Evolutionary conservation across 2,888 invertebrate species (phyloP).

Genomic region (Nipponacmea schrenckii): DNA sequence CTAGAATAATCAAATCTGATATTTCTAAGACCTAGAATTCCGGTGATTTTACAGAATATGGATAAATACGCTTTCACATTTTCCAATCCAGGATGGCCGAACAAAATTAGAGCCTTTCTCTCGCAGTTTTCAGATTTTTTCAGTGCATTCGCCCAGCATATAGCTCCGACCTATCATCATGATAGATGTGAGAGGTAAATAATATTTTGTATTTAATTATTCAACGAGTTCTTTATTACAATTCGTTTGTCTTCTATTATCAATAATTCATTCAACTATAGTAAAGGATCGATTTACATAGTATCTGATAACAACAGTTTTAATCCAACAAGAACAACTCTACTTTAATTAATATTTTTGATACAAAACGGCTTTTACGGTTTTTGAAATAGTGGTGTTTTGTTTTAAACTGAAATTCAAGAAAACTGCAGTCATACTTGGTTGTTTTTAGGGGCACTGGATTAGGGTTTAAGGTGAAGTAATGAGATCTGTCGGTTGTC

Average conservation of each 20-base stretch:
- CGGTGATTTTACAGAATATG: slow-evolving; percentile 18
- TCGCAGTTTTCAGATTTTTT: slow-evolving; percentile 86
- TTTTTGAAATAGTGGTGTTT: too few species aligned
- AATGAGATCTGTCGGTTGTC: too few species aligned
- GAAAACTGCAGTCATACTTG: too few species aligned
- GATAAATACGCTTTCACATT: slow-evolving; percentile 52
- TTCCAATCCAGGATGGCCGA: slow-evolving; percentile 61
- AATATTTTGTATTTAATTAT: background rate
- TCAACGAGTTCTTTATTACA: background rate
- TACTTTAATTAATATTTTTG: too few species aligned
- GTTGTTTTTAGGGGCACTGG: too few species aligned
- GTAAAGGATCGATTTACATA: background rate
- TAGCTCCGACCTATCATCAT: slow-evolving; percentile 95
- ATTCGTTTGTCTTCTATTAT: background rate
- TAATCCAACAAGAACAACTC: background rate
- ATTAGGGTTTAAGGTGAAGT: too few species aligned
- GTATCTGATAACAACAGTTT: background rate
- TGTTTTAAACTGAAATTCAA: too few species aligned
- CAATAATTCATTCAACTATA: background rate
- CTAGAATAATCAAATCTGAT: too few species aligned
- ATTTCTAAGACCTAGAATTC: too few species aligned
- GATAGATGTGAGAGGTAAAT: slow-evolving; percentile 92
- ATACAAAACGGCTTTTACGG: too few species aligned
- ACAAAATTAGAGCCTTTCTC: slow-evolving; percentile 59
- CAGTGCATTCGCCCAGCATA: slow-evolving; percentile 95